These are phyloP conservation scores for Oreamnos americanus DNA, from an alignment of 2,113 vertebrate genomes.

Conservation along the genomic window DNA sequence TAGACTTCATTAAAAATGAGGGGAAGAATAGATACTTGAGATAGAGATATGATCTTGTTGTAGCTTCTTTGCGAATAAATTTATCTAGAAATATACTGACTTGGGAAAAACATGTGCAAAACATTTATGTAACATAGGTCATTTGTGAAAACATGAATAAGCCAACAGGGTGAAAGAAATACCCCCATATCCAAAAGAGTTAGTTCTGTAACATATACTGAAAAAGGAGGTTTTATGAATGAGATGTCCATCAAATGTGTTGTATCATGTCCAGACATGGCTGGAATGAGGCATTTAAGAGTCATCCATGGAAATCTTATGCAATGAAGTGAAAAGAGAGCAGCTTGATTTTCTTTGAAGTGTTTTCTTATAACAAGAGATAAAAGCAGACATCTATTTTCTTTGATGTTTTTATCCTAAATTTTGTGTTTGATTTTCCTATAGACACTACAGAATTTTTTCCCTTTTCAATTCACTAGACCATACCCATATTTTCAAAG, in stretches of 20 bases:
- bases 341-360: constrained; percentile 84
- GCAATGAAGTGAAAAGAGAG: constrained; percentile 75
- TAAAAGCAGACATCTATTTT: constrained; percentile 83
- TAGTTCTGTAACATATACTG: neutral
- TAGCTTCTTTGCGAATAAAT: neutral
- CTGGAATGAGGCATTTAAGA: neutral
- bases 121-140: neutral
- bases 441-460: constrained; percentile 75
- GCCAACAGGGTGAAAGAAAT: neutral
- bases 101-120: neutral
- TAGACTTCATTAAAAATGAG: neutral
- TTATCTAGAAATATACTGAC: neutral
- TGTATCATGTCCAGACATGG: neutral
- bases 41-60: neutral
- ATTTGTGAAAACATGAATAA: neutral
- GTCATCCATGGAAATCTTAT: neutral
- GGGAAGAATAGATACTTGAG: neutral
- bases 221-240: neutral
- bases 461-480: constrained; percentile 74
- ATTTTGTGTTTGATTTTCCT: constrained; percentile 83
- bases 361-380: constrained; percentile 79
- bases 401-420: constrained; percentile 86
- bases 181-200: neutral
- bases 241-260: neutral
- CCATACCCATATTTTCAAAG: constrained; percentile 19